Percentiles rank a stretch among this genome's conserved stretches.
phyloP scores from a whole-genome alignment of 2,888 invertebrate genomes.

The Crematogaster levior region DNA sequence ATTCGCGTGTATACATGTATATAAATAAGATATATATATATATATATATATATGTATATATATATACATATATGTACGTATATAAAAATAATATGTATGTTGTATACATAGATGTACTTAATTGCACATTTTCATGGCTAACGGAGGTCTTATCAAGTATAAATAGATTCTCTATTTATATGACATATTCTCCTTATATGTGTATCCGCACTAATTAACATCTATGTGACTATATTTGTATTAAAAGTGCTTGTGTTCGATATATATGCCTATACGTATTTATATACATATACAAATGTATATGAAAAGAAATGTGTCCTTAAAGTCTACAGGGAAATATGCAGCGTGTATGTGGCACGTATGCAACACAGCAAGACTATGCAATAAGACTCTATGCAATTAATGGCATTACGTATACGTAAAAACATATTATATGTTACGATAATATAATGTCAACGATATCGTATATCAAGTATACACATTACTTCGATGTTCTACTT shows the following conservation, averaged over 20 bases:
- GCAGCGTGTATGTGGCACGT: background rate
- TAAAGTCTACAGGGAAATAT: conserved; percentile 4
- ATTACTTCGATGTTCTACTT: background rate
- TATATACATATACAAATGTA: background rate
- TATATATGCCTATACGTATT: conserved; percentile 23
- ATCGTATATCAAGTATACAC: background rate
- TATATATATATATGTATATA: background rate
- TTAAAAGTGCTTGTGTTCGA: conserved; percentile 24
- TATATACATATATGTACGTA: background rate
- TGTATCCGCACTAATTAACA: conserved; percentile 55
- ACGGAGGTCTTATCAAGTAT: conserved; percentile 26
- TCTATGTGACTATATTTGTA: conserved; percentile 49
- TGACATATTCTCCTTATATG: conserved; percentile 37
- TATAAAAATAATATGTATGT: conserved; percentile 1
- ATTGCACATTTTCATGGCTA: conserved; percentile 37
- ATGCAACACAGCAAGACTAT: background rate
- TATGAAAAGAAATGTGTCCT: background rate
- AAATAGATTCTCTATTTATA: conserved; percentile 47
- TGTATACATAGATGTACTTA: conserved; percentile 19
- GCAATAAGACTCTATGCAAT: background rate
- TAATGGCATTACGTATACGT: background rate
- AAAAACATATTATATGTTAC: background rate
- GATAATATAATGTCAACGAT: background rate
- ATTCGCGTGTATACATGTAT: no score
- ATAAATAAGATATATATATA: background rate